Conservation (phyloP, 53 echinoderm and acorn worm genomes). For the Paracentrotus lividus region DNA sequence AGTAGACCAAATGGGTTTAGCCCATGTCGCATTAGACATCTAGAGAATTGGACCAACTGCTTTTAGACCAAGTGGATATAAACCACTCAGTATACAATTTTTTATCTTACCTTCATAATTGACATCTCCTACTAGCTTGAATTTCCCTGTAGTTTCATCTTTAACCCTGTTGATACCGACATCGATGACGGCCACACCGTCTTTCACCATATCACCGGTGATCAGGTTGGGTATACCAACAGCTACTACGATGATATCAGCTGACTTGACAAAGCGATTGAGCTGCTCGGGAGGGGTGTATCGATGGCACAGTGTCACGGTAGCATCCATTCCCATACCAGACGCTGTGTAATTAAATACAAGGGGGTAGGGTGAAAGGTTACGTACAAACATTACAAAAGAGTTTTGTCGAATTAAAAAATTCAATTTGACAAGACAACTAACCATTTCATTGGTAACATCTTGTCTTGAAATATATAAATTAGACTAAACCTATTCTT, state of each 20-base stretch:
- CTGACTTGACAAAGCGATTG: conserved; percentile 79
- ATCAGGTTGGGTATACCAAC: conserved; percentile 86
- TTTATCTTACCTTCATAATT: conserved; percentile 80
- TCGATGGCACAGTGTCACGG: conserved; percentile 89
- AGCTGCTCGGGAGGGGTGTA: conserved; percentile 86
- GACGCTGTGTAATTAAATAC: conserved; percentile 41
- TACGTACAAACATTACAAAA: no score
- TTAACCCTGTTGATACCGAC: conserved; percentile 87
- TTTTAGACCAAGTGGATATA: no score
- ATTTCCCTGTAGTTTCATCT: conserved; percentile 74
- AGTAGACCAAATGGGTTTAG: no score
- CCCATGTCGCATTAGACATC: no score
- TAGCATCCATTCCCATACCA: conserved; percentile 84
- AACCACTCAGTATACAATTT: no score
- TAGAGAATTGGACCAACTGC: no score
- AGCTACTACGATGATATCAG: conserved; percentile 89
- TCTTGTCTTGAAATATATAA: no score
- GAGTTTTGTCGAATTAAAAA: no score
- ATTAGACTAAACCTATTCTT: no score
- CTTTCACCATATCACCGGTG: conserved; percentile 90
- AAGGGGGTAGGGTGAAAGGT: no score
- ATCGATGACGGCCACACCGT: conserved; percentile 88
- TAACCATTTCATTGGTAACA: no score
- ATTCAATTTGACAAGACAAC: no score
- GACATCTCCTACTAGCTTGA: conserved; percentile 87